Percentiles rank a stretch among this genome's conserved stretches.
Conservation (phyloP, 2,888 invertebrate genomes). For the Sphinx pinastri region DNA sequence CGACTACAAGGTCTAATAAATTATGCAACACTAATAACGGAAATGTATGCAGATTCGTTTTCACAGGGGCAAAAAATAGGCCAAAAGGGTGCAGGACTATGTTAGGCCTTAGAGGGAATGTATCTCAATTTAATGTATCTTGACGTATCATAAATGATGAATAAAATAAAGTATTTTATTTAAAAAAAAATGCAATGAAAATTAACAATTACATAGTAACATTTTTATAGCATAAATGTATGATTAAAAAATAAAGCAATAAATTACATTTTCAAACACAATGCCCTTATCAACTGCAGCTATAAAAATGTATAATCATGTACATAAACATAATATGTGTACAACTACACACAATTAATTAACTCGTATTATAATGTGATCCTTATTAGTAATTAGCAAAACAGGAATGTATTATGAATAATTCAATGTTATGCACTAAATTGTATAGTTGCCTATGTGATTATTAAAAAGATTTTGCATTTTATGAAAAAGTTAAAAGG, state of each 20-base stretch:
- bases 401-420: no score
- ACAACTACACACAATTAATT: neutral
- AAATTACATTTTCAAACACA: slow-evolving; percentile 5
- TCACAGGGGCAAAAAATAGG: neutral
- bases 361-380: neutral
- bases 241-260: neutral
- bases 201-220: neutral
- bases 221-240: neutral
- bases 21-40: slow-evolving; percentile 7
- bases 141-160: no score
- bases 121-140: no score
- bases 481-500: no score
- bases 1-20: slow-evolving; percentile 14
- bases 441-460: no score
- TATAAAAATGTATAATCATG: slow-evolving; percentile 14
- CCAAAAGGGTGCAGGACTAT: neutral
- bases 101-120: no score
- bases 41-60: slow-evolving; percentile 6
- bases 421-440: no score
- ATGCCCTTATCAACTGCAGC: neutral
- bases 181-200: no score
- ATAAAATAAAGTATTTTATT: no score
- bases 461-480: no score
- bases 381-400: neutral
- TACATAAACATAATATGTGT: neutral